phyloP scores from a whole-genome alignment of 2,113 vertebrate species.

The Halcyon malimbica region DNA sequence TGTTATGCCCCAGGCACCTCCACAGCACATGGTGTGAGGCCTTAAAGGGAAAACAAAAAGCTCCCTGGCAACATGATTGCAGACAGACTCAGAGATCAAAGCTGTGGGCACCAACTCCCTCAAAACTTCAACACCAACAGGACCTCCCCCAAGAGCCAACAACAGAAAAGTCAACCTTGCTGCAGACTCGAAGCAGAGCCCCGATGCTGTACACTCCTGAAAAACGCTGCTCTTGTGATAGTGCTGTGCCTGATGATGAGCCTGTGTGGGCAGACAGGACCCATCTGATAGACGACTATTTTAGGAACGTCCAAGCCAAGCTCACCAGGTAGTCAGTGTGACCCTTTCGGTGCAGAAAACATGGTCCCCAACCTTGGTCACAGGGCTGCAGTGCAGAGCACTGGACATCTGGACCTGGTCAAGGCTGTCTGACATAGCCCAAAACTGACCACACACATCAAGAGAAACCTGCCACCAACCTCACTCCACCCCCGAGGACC shows the following conservation, averaged over 20 bases:
- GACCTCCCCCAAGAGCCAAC: background rate
- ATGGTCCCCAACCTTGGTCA: background rate
- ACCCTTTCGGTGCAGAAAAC: background rate
- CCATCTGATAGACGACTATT: accelerated
- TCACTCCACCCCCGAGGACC: background rate
- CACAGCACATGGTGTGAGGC: background rate
- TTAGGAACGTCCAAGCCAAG: background rate
- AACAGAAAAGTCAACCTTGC: background rate
- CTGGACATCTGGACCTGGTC: background rate
- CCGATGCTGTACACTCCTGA: accelerated
- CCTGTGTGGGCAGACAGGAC: background rate
- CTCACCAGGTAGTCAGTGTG: background rate
- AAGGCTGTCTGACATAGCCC: accelerated
- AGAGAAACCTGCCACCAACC: background rate
- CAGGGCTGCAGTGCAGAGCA: background rate
- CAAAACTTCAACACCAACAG: background rate
- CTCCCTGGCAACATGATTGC: background rate
- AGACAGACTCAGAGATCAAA: background rate
- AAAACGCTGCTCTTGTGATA: accelerated
- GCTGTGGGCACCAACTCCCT: background rate
- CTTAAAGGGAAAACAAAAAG: background rate
- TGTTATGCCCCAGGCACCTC: background rate
- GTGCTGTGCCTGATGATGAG: background rate
- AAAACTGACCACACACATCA: background rate
- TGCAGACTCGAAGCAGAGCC: background rate